Evolutionary conservation across 2,797 vertebrate genomes (phyloP), one percentile per base, ranked within the genome.

Genomic region (Hyperoplus immaculatus): DNA sequence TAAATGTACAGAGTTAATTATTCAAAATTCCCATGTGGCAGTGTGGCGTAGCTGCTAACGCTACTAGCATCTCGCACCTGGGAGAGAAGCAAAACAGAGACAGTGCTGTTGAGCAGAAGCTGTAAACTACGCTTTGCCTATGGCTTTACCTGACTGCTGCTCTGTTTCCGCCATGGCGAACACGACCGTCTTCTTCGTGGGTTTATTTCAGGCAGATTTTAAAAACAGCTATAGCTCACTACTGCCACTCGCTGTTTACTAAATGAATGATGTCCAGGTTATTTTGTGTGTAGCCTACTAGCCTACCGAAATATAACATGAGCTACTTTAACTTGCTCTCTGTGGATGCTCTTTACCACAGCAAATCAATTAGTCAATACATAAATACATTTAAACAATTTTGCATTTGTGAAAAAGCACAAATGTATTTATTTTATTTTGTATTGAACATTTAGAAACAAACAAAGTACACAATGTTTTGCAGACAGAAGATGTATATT

Each of bases 141-240:
- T 14, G 9, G 58, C 39, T 73, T 89, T 91, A 93, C 92, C 94
- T 94, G 93, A 63, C 78, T 89, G 91, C 71, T 91, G 88, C 18
- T 89, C 91, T 29, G 88, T 83, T 85, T 96, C 94, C 93, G 95
- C 95, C 95, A 96, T 96, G 81, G 72, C n/a, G 45, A 1, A 11
- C 53, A 0, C 0, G 29, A 29, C 29, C 29, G 29, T 81, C 80
- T 86, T 87, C 88, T 87, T 90, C 84, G 72, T 8, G 50, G n/a
- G 5, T 66, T 69, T 29, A 3, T 29, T 54, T 6, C 0, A 6
- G 18, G 13, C 0, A 8, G 12, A 21, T n/a, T 29, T 29, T 71
- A 38, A 15, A 55, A 57, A 0, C 4, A 10, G 7, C 0, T 4
- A 1, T 0, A 3, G 21, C 68, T 81, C 69, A 0, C 1, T 51